A percentile compares a stretch with the other conserved stretches of the same genome.
These are phyloP conservation scores for Drosophila tani DNA, from an alignment of 1,140 invertebrate species.

Conservation along the genomic window DNA sequence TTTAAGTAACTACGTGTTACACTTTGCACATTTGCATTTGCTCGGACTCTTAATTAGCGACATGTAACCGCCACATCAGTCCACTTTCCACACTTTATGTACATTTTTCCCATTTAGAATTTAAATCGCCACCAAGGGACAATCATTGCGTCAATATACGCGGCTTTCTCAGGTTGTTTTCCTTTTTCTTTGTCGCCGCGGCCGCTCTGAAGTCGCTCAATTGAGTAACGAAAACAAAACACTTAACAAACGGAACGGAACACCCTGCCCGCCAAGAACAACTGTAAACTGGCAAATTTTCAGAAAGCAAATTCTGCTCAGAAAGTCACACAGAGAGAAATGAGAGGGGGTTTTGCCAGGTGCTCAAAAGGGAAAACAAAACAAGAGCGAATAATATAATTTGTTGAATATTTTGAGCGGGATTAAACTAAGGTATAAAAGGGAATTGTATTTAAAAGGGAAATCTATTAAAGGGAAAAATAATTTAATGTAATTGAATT, in stretches of 20 bases:
- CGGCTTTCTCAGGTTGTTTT: slow-evolving; percentile 20
- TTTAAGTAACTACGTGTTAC: too few species aligned
- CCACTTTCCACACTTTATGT: slow-evolving; percentile 2
- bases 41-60: slow-evolving; percentile 28
- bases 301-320: not conserved
- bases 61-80: not conserved
- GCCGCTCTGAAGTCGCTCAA: slow-evolving; percentile 14
- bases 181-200: not conserved
- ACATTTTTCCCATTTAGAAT: slow-evolving; percentile 3
- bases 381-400: not conserved
- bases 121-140: slow-evolving; percentile 18
- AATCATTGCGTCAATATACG: not conserved
- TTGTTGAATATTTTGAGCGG: not conserved
- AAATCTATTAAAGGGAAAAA: not conserved
- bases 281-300: slow-evolving; percentile 29
- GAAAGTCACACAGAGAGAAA: not conserved
- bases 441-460: not conserved
- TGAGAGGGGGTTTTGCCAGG: too few species aligned
- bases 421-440: not conserved
- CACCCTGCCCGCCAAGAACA: slow-evolving; percentile 14
- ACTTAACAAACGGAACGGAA: slow-evolving; percentile 48
- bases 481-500: too few species aligned
- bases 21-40: slow-evolving; percentile 10
- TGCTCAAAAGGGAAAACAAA: not conserved
- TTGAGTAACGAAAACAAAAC: slow-evolving; percentile 70